Percentiles rank a stretch among this genome's conserved stretches.
These are phyloP conservation scores for Cosmia pyralina DNA, from an alignment of 2,888 invertebrate genomes.

Conservation along the genomic window DNA sequence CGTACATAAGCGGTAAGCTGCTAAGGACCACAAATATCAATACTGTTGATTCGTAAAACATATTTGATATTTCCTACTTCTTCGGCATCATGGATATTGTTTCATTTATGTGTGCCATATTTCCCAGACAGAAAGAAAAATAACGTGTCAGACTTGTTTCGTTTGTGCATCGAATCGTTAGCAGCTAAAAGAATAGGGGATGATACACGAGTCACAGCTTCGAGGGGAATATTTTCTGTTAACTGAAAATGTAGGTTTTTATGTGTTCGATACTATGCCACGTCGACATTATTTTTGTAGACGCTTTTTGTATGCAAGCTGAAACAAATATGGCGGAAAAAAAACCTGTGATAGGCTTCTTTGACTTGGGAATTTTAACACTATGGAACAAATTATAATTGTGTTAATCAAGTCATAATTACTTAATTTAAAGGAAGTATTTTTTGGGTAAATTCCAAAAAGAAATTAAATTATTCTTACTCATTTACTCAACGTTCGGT, in stretches of 20 bases:
- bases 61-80: conserved; percentile 25
- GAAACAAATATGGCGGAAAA: neutral
- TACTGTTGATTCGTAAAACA: conserved; percentile 25
- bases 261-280: conserved; percentile 14
- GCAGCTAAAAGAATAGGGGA: conserved; percentile 52
- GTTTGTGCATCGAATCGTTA: conserved; percentile 58
- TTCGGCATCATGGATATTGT: conserved; percentile 34
- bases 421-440: neutral
- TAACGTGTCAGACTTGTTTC: conserved; percentile 49
- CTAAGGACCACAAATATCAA: conserved; percentile 32
- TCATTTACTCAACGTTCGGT: neutral
- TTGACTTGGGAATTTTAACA: neutral
- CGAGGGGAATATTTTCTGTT: conserved; percentile 27
- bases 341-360: neutral
- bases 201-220: conserved; percentile 36
- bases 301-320: neutral
- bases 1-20: conserved; percentile 6
- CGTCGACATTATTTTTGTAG: neutral
- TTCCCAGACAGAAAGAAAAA: conserved; percentile 34
- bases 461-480: neutral
- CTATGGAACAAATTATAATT: neutral
- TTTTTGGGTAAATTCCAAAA: neutral
- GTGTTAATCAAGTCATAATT: neutral
- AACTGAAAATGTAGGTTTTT: conserved; percentile 43
- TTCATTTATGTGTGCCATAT: conserved; percentile 48